phyloP scores from a whole-genome alignment of 2,888 invertebrate species.

The Achlya flavicornis region DNA sequence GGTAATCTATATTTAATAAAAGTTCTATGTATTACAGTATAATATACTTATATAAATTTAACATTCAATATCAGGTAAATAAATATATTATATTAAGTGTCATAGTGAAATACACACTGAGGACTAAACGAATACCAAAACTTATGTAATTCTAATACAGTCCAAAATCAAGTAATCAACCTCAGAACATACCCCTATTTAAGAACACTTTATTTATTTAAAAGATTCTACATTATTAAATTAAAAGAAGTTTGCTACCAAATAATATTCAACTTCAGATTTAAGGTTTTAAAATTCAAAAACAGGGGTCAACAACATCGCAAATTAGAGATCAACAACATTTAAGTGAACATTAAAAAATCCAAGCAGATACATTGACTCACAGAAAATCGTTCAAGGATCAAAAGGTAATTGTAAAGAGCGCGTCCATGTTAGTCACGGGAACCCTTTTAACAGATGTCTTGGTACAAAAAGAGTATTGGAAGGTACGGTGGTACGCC shows the following conservation, averaged over 20 bases:
- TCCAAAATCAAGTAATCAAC: no score
- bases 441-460: constrained; percentile 15
- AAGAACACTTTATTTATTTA: no score
- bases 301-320: neutral
- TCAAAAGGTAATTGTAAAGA: neutral
- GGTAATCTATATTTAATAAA: no score
- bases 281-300: neutral
- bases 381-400: neutral
- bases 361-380: neutral
- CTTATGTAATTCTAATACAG: no score
- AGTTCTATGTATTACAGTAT: no score
- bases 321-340: neutral
- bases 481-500: constrained; percentile 13
- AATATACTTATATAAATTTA: no score
- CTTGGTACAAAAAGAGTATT: constrained; percentile 8
- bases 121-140: no score
- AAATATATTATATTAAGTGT: no score
- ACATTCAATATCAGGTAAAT: no score
- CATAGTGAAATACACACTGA: no score
- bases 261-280: neutral
- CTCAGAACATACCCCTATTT: no score
- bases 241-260: neutral
- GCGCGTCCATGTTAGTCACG: neutral
- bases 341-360: neutral
- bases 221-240: no score